Evolutionary conservation across 2,797 vertebrate genomes (phyloP).

Genomic region (Mallotus villosus): DNA sequence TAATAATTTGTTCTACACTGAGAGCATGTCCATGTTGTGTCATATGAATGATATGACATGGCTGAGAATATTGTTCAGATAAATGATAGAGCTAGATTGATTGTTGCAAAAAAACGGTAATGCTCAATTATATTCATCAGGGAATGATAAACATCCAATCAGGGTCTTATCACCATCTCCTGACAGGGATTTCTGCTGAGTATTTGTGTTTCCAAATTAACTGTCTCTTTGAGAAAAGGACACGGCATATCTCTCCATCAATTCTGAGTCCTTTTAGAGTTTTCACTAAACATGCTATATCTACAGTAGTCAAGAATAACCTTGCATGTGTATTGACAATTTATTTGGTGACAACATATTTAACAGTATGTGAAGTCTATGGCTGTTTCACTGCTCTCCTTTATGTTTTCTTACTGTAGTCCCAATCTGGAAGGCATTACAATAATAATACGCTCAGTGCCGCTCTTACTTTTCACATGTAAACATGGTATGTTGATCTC

Average conservation of each 20-base stretch:
- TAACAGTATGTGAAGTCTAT: too few relatives aligned
- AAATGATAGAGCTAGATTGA: not conserved
- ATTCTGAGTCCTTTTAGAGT: too few relatives aligned
- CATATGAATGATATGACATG: not conserved
- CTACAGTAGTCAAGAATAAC: too few relatives aligned
- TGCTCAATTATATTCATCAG: not conserved
- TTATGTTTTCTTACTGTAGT: constrained; percentile 46
- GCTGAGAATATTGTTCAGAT: not conserved
- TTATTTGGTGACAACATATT: too few relatives aligned
- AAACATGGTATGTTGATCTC: not conserved
- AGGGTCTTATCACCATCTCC: not conserved
- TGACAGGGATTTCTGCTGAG: constrained; percentile 1
- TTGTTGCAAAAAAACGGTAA: not conserved
- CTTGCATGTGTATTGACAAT: too few relatives aligned
- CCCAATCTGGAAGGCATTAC: constrained; percentile 62
- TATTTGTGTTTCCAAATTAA: constrained; percentile 23
- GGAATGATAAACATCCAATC: not conserved
- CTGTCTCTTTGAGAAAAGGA: constrained; percentile 12
- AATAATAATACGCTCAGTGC: constrained; percentile 44
- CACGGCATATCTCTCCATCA: constrained; percentile 6
- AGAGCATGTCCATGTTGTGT: too few relatives aligned
- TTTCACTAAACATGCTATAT: too few relatives aligned
- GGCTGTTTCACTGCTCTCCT: not conserved
- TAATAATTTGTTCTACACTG: too few relatives aligned
- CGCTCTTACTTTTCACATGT: not conserved